Conservation (phyloP, 2,797 vertebrate genomes). For the Anniella stebbinsi region DNA sequence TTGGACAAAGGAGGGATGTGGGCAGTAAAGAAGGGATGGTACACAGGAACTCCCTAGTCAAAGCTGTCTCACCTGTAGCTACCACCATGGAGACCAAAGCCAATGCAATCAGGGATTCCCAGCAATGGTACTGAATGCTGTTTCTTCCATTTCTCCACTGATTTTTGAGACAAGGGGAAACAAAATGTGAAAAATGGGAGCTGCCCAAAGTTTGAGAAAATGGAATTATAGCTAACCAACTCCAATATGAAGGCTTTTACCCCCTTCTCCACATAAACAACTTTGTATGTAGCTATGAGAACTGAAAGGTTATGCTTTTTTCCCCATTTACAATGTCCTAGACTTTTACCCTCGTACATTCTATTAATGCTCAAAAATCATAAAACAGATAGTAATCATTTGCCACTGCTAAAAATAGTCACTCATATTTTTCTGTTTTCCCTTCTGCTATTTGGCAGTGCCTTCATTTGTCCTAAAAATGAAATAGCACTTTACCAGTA, state of each 20-base stretch:
- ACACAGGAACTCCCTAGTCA: background rate
- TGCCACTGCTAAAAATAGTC: background rate
- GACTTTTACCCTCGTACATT: background rate
- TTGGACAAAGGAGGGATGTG: background rate
- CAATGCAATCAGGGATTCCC: conserved; percentile 88
- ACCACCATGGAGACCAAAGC: conserved; percentile 88
- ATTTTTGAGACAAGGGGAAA: conserved; percentile 43
- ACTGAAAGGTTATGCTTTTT: background rate
- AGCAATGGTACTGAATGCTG: conserved; percentile 80
- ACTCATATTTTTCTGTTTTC: background rate
- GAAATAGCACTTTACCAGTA: background rate
- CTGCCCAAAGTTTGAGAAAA: background rate
- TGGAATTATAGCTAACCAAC: background rate
- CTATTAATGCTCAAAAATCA: background rate
- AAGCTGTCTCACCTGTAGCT: conserved; percentile 85
- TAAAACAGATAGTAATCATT: background rate
- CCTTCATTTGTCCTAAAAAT: background rate
- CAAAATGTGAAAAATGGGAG: conserved; percentile 17
- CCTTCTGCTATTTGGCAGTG: background rate
- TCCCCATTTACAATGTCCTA: no score
- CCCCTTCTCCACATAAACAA: background rate
- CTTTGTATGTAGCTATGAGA: background rate
- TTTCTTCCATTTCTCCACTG: conserved; percentile 94
- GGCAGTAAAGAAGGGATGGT: background rate
- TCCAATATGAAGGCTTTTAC: background rate